Evolutionary conservation across 2,113 vertebrate genomes (phyloP), one percentile per base, ranked within the genome.

Genomic region (Recurvirostra avosetta): DNA sequence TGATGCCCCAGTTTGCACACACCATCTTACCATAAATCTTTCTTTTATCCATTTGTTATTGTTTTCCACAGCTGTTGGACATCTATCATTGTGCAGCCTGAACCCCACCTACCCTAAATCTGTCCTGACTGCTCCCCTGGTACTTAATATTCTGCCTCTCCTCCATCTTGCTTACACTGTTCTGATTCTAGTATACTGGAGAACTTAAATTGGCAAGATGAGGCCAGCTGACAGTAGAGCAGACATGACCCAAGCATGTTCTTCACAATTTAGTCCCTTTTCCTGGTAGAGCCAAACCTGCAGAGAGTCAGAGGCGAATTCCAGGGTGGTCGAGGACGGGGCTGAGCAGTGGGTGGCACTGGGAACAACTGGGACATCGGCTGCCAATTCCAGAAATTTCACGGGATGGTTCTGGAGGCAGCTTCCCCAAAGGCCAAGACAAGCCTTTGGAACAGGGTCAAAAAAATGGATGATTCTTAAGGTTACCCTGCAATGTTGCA

Each of bases 31-130:
- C 80, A 90, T 78, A 63, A 78, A 89, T 78, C 49, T 65, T 90
- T 40, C 32, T 95, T 95, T 92, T 73, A 91, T 88, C 59, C 66
- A 56, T 84, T 84, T 85, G 81, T 90, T 91, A 40, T 30, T 95
- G 86, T 88, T 94, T 79, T 88, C 81, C 78, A 74, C 92, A 92
- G 88, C 85, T 90, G 71, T 20, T 88, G 81, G 58, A 88, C 2
- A 5, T 50, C 76, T 71, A 52, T 50, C 36, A 41, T 53, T 80
- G 82, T 65, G 61, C 26, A 83, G 90, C 11, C 9, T 70, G 74
- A 76, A 71, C 55, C 55, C 25, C 72, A 93, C 56, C 90, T 90
- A 88, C 67, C 62, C 88, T 77, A 82, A 65, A 92, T 86, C 43
- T 91, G 21, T 86, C 52, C 79, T 52, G n/a, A 74, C 86, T 80